Conservation (phyloP, 1,140 invertebrate species). For the Megathymus violae region DNA sequence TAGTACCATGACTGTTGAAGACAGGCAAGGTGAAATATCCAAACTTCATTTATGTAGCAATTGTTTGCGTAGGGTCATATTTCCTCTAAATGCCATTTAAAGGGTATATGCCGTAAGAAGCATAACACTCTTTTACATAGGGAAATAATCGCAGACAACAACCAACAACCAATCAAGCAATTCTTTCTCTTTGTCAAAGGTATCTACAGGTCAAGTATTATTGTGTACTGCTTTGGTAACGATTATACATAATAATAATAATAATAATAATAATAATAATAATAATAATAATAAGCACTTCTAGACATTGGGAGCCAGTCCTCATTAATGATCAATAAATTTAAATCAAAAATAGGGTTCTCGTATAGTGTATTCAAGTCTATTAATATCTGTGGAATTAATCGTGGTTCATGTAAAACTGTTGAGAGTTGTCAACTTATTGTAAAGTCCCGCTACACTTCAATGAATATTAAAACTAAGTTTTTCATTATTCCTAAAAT, state of each 20-base stretch:
- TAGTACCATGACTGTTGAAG: slow-evolving; percentile 9
- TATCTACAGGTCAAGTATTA: slow-evolving; percentile 13
- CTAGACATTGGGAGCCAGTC: slow-evolving; percentile 48
- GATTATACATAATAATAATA: slow-evolving; percentile 20
- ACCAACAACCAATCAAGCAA: not conserved
- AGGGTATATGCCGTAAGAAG: slow-evolving; percentile 20
- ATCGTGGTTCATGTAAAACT: not conserved
- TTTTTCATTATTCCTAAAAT: slow-evolving; percentile 26
- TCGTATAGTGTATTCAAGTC: not conserved
- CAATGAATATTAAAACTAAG: slow-evolving; percentile 3
- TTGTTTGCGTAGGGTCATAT: slow-evolving; percentile 28
- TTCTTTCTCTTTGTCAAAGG: slow-evolving; percentile 13
- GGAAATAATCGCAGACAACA: slow-evolving; percentile 3
- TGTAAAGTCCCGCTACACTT: slow-evolving; percentile 16
- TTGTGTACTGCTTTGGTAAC: slow-evolving; percentile 33
- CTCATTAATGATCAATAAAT: slow-evolving; percentile 52
- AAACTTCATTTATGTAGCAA: slow-evolving; percentile 19
- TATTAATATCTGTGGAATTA: slow-evolving; percentile 13
- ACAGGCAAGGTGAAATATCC: slow-evolving; percentile 9
- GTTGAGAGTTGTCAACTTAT: slow-evolving; percentile 24
- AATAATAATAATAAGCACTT: too few relatives aligned
- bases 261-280: slow-evolving; percentile 9
- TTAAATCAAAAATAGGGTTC: slow-evolving; percentile 14
- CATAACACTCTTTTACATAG: slow-evolving; percentile 34
- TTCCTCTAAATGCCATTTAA: slow-evolving; percentile 12